Evolutionary conservation across 2,113 vertebrate species (phyloP).

Genomic region (Leptobrachium ailaonicum): DNA sequence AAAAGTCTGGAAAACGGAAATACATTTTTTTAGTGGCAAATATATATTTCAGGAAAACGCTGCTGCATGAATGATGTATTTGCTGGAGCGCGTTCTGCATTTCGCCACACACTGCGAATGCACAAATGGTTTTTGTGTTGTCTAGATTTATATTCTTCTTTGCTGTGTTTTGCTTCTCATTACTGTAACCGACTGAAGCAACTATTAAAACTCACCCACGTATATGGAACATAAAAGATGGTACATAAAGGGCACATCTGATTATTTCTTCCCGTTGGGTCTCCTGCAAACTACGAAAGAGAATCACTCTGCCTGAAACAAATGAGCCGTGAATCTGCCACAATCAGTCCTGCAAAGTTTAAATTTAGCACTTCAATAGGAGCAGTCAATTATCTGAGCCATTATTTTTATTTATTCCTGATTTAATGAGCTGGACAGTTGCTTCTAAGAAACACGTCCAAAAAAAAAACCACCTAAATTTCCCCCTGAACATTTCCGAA

Average conservation of each 20-base stretch:
- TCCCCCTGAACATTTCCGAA: neutral
- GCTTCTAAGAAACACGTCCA: neutral
- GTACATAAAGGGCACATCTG: slow-evolving; percentile 11
- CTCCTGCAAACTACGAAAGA: slow-evolving; percentile 22
- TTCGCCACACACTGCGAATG: neutral
- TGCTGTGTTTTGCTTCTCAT: neutral
- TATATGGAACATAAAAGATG: slow-evolving; percentile 6
- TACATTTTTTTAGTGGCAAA: neutral
- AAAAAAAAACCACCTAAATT: neutral
- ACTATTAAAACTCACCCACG: slow-evolving; percentile 11
- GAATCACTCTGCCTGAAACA: neutral
- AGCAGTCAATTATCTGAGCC: slow-evolving; percentile 8
- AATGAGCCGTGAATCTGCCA: neutral
- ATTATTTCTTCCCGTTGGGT: slow-evolving; percentile 16
- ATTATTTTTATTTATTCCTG: slow-evolving; percentile 21
- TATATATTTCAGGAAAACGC: neutral
- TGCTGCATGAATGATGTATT: neutral
- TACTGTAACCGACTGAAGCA: slow-evolving; percentile 10
- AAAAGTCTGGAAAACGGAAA: neutral
- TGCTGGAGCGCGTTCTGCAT: neutral
- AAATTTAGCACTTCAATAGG: slow-evolving; percentile 10
- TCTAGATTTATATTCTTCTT: slow-evolving; percentile 10
- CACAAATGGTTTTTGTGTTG: neutral
- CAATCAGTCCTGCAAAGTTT: slow-evolving; percentile 16
- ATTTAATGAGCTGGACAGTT: slow-evolving; percentile 18